Base-by-base conservation (phyloP, 2,113 vertebrate genomes). In the Casuarius casuarius region DNA sequence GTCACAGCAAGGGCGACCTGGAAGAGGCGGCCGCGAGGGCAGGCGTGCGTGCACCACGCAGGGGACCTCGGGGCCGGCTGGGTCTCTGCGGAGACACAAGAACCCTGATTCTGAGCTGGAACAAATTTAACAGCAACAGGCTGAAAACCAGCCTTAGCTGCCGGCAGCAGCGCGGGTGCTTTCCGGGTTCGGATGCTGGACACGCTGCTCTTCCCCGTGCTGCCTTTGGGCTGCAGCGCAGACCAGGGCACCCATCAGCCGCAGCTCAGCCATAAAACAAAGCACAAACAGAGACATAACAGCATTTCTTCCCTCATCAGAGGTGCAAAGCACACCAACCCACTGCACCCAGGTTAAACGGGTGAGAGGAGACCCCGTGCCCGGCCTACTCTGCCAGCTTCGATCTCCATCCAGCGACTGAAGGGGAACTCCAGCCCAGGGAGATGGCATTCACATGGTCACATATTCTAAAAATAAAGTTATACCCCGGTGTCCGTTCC, bases 181-280 rank as follows among this genome's bases (percentile, higher is more conserved):
- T 26, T 66, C 38, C 40, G 6, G 40, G 70, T 44, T 56, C 6
- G 3, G 58, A 48, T 84, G 65, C 48, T 10, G 44, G 38, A n/a
- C 54, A 33, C 74, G 49, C 88, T 90, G 95, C 73, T 91, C 85
- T 52, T 78, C 90, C 78, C 78, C 66, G 88, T 94, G 88, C 65
- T 66, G 84, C 92, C 85, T 52, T 44, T 0, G 9, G 92, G 91
- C 82, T 71, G 78, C 11, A 59, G 82, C 78, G 77, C 54, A 68
- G 59, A 54, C 42, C 87, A 38, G 48, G 84, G 82, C 87, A 38
- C 49, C 38, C 38, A 3, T 5, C 87, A 79, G 87, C 19, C 75
- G 12, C 51, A 10, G 40, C 5, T 52, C 44, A 58, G 42, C n/a
- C 21, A 25, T 21, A 59, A 35, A 76, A 35, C 2, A 3, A 10